Conservation (phyloP, 2,113 vertebrate genomes). For the Tautogolabrus adspersus region DNA sequence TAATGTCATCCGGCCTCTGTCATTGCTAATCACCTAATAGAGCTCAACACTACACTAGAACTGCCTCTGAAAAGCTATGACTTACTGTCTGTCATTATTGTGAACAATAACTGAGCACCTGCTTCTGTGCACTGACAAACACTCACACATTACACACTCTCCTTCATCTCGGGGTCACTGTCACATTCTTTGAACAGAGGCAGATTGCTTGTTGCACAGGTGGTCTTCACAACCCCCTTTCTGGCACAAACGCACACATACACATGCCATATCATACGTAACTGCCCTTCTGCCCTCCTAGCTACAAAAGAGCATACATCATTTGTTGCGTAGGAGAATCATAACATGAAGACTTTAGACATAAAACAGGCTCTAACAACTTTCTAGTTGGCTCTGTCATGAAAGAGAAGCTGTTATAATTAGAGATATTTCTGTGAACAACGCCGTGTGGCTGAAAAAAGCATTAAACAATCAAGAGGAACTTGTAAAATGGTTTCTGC, state of each 20-base stretch:
- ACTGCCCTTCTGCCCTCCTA: conserved; percentile 21
- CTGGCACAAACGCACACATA: not conserved
- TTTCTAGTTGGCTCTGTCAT: not conserved
- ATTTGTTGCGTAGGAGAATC: not conserved
- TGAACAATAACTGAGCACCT: conserved; percentile 57
- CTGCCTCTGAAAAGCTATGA: conserved; percentile 3
- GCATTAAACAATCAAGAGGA: too few species aligned
- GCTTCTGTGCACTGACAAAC: conserved; percentile 28
- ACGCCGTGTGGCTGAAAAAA: too few species aligned
- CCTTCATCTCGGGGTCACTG: conserved; percentile 72
- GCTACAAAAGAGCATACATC: not conserved
- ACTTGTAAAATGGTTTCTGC: too few species aligned
- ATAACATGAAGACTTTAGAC: too few species aligned
- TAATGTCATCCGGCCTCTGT: not conserved
- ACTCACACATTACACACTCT: conserved; percentile 37
- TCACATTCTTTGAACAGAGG: conserved; percentile 74
- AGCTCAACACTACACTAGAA: conserved; percentile 6
- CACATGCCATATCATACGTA: not conserved
- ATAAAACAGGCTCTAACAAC: too few species aligned
- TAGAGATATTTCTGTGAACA: too few species aligned
- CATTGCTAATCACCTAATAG: conserved; percentile 6
- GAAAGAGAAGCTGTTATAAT: too few species aligned
- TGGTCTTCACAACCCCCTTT: conserved; percentile 29
- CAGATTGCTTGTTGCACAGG: conserved; percentile 66
- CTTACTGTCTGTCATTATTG: conserved; percentile 30